phyloP scores from a whole-genome alignment of 2,113 vertebrate genomes.

The Spilogale gracilis region DNA sequence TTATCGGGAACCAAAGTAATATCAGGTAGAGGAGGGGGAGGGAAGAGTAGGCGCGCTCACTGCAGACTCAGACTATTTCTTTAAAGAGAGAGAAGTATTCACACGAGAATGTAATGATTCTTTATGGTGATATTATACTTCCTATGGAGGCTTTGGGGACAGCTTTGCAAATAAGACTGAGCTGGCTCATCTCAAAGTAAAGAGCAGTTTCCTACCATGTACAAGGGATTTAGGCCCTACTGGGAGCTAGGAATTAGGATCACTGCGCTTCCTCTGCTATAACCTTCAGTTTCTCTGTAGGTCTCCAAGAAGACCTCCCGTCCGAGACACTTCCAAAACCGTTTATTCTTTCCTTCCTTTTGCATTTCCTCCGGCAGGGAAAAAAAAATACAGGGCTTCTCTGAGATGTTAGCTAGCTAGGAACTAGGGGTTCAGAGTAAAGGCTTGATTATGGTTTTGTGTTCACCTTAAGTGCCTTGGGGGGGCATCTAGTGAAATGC shows the following conservation, averaged over 20 bases:
- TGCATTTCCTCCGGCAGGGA: background rate
- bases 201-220: slow-evolving; percentile 2
- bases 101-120: slow-evolving; percentile 63
- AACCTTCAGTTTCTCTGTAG: background rate
- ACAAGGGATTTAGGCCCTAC: background rate
- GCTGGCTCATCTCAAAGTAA: slow-evolving; percentile 61
- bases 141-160: slow-evolving; percentile 66
- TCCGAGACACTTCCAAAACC: background rate
- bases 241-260: slow-evolving; percentile 29
- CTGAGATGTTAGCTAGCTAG: background rate
- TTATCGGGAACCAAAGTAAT: slow-evolving; percentile 70
- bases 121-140: slow-evolving; percentile 76
- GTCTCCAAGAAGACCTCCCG: background rate
- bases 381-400: background rate
- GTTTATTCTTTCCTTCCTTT: background rate
- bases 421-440: background rate
- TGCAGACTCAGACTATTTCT: slow-evolving; percentile 56
- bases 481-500: background rate
- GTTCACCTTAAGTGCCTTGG: background rate
- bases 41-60: background rate
- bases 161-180: slow-evolving; percentile 69
- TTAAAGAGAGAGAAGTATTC: slow-evolving; percentile 66
- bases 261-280: background rate
- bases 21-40: slow-evolving; percentile 63
- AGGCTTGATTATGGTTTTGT: background rate